Conservation (phyloP, 2,888 invertebrate genomes). For the Habroteleia sp. region DNA sequence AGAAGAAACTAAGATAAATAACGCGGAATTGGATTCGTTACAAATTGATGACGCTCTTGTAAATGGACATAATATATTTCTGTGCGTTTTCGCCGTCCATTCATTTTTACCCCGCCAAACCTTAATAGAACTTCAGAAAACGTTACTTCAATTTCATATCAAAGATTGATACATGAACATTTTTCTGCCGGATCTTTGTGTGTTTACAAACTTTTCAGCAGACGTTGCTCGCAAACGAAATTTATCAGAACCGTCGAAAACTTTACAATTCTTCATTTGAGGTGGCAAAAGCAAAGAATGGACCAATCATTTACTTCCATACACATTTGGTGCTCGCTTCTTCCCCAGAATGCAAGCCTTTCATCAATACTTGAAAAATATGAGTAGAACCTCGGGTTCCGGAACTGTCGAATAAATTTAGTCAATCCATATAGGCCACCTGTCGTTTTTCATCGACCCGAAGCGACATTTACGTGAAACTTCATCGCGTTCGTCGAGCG, state of each 20-base stretch:
- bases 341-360: conserved; percentile 1
- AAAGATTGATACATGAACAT: conserved; percentile 53
- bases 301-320: conserved; percentile 55
- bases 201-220: conserved; percentile 56
- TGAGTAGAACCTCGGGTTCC: conserved; percentile 38
- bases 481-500: conserved; percentile 34
- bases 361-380: conserved; percentile 56
- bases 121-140: conserved; percentile 40
- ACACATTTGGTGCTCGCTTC: conserved; percentile 9
- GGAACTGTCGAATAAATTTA: conserved; percentile 51
- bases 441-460: conserved; percentile 50
- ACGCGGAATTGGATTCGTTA: too few relatives aligned
- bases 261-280: conserved; percentile 60
- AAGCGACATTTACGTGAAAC: conserved; percentile 38
- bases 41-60: conserved; percentile 5
- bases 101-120: conserved; percentile 24
- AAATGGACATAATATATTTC: conserved; percentile 23
- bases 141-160: conserved; percentile 48
- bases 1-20: too few relatives aligned
- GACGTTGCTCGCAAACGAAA: conserved; percentile 48
- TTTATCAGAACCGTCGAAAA: conserved; percentile 55
- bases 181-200: conserved; percentile 43
- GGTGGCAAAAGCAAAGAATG: conserved; percentile 52
- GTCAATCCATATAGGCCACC: conserved; percentile 51
- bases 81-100: conserved; percentile 15